Conservation (phyloP, 2,113 vertebrate species). For the Hyla sarda region DNA sequence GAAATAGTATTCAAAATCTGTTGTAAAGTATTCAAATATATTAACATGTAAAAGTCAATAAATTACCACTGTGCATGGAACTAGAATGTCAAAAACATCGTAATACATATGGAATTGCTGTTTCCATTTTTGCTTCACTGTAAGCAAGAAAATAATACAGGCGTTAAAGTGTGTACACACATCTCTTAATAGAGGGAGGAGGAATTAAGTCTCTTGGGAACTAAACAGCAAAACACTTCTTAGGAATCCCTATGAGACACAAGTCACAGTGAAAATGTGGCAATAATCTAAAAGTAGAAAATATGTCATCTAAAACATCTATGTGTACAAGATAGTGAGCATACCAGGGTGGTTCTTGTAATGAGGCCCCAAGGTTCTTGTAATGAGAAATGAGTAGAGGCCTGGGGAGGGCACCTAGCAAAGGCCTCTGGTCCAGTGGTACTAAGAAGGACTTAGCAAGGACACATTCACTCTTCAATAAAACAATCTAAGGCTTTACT, state of each 20-base stretch:
- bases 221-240: background rate
- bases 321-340: background rate
- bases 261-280: background rate
- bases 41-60: no score
- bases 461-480: no score
- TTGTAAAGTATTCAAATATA: no score
- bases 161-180: background rate
- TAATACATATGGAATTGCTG: background rate
- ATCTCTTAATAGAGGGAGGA: background rate
- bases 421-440: no score
- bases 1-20: background rate
- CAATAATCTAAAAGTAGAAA: background rate
- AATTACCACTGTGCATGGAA: background rate
- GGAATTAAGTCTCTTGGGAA: background rate
- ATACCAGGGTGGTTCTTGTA: no score
- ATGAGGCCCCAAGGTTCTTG: no score
- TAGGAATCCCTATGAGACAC: background rate
- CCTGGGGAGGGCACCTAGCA: no score
- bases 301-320: background rate
- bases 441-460: no score
- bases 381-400: no score
- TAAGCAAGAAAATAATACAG: background rate
- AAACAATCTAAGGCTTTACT: no score
- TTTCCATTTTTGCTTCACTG: background rate
- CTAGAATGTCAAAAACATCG: no score